Percentiles rank a stretch among this genome's conserved stretches.
Evolutionary conservation across 53 echinoderm and acorn worm species (phyloP).

Genomic region (Holothuria scabra): DNA sequence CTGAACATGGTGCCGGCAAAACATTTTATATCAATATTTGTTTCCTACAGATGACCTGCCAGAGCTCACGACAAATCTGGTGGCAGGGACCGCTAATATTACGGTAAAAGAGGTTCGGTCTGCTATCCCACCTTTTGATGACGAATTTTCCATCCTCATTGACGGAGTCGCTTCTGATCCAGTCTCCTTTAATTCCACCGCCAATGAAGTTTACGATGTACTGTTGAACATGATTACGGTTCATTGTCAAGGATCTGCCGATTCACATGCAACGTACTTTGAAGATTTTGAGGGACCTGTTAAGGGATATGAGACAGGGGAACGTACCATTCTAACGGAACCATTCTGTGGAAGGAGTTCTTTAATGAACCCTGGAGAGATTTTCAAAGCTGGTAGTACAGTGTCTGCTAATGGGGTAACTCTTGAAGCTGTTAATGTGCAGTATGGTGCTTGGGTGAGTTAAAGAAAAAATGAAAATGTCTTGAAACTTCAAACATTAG

Average conservation of each 20-base stretch:
- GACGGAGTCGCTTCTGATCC: conserved; percentile 59
- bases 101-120: conserved; percentile 39
- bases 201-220: conserved; percentile 78
- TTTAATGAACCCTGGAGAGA: conserved; percentile 66
- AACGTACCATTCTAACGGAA: conserved; percentile 63
- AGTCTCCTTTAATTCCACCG: conserved; percentile 66
- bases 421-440: conserved; percentile 19
- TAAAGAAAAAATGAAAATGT: no score
- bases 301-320: conserved; percentile 56
- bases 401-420: neutral
- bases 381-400: conserved; percentile 35
- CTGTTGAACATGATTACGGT: conserved; percentile 82
- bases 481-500: no score
- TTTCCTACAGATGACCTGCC: neutral
- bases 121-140: conserved; percentile 5
- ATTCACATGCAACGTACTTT: conserved; percentile 40
- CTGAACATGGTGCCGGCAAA: no score
- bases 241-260: conserved; percentile 62
- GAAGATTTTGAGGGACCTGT: conserved; percentile 67
- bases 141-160: conserved; percentile 62
- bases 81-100: conserved; percentile 31
- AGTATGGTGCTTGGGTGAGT: conserved; percentile 9
- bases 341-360: conserved; percentile 91
- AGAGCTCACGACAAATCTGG: neutral
- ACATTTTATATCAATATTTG: neutral